phyloP scores from a whole-genome alignment of 2,888 invertebrate species.

The Aporophyla nigra region DNA sequence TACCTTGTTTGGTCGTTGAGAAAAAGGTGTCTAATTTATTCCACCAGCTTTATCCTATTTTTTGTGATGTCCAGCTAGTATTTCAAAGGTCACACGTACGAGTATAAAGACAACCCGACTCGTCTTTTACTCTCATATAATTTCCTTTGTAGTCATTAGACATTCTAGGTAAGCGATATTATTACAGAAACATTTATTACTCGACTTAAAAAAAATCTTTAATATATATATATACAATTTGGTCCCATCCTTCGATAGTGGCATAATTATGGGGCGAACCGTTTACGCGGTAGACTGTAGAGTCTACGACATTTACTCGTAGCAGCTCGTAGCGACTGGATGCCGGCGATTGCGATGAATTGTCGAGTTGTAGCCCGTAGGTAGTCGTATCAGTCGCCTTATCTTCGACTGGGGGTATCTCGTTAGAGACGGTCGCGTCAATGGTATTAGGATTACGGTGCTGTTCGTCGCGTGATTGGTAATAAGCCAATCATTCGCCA shows the following conservation, averaged over 20 bases:
- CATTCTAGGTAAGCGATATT: neutral
- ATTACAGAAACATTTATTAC: neutral
- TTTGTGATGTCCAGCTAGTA: slow-evolving; percentile 18
- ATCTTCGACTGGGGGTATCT: slow-evolving; percentile 55
- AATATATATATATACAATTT: slow-evolving; percentile 9
- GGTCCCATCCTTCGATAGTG: neutral
- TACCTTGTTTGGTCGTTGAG: slow-evolving; percentile 17
- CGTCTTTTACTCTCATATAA: neutral
- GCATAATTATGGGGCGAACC: neutral
- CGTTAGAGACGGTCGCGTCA: slow-evolving; percentile 60
- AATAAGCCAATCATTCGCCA: slow-evolving; percentile 62
- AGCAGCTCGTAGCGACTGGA: slow-evolving; percentile 44
- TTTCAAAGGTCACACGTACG: slow-evolving; percentile 18
- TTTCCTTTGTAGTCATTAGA: slow-evolving; percentile 9
- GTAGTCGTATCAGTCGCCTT: slow-evolving; percentile 50
- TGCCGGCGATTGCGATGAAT: slow-evolving; percentile 38
- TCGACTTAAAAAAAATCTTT: neutral
- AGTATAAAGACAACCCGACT: slow-evolving; percentile 7
- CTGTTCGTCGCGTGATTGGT: slow-evolving; percentile 59
- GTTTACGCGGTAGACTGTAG: slow-evolving; percentile 29
- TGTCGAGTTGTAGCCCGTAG: slow-evolving; percentile 36
- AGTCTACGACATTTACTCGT: slow-evolving; percentile 40
- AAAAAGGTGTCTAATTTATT: slow-evolving; percentile 26
- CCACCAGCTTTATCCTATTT: slow-evolving; percentile 2
- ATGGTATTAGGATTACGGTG: slow-evolving; percentile 64